Base-by-base conservation (phyloP, 1,140 invertebrate genomes). In the Sycophaga agraensis region DNA sequence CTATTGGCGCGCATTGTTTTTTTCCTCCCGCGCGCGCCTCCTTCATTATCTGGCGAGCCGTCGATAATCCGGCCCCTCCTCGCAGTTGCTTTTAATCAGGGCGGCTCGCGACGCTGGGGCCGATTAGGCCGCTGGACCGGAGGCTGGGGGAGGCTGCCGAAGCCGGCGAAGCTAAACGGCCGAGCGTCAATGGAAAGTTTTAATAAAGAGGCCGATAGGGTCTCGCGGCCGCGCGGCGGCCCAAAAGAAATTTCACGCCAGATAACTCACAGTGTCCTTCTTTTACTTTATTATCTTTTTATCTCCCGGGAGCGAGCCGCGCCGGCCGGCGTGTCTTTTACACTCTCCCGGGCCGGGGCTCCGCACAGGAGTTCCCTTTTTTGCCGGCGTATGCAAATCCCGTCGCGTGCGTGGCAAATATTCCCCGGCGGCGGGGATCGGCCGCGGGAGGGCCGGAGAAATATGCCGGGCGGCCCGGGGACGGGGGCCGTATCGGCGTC, bases 341-440 rank as follows among this genome's bases (percentile, higher is more conserved):
- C 50, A 59, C 50, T 59, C 48, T 54, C 22, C 49, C 54, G 5
- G 48, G 49, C 48, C 39, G 34, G 14, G n/a, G n/a, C 26, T n/a
- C 9, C 26, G 28, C 40, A 11, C 28, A 11, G 28, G 28, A 31
- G 5, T 31, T 31, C 28, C 28, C 45, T 55, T 62, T 56, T 63
- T 56, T 62, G 65, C 61, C 57, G 70, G 65, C 70, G 61, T 67
- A 69, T 70, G 70, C 66, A 71, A 71, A 71, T 71, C 63, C 45
- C 62, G 31, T 54, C 64, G 66, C 64, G 59, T 66, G 66, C 67
- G 50, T 46, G 31, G 55, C 55, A 63, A 68, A 68, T 64, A 67
- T 66, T 66, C 56, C 31, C 28, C 22, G 26, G 11, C 16, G 26
- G 9, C 11, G 45, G 16, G n/a, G 26, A n/a, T 42, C 1, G 28